Percentiles rank a stretch among this genome's conserved stretches.
Evolutionary conservation across 2,888 invertebrate species (phyloP).

Genomic region (Ctenicera cuprea): DNA sequence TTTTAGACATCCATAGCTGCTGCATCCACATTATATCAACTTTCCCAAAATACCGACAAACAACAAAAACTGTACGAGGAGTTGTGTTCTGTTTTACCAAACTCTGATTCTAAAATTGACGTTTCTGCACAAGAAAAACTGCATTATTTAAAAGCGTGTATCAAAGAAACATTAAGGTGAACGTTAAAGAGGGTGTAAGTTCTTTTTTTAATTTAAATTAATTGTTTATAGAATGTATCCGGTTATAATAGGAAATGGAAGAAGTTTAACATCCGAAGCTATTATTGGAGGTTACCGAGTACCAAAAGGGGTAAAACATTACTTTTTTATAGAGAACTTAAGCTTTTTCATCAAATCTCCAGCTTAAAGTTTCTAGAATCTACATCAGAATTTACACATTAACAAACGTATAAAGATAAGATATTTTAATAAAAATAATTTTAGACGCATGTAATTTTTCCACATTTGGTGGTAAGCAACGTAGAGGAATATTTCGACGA

Average conservation of each 20-base stretch:
- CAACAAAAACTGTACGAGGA: constrained; percentile 81
- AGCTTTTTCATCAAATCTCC: too few relatives aligned
- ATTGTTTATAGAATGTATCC: constrained; percentile 85
- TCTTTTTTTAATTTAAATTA: not conserved
- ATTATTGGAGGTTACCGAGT: constrained; percentile 86
- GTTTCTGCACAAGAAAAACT: constrained; percentile 79
- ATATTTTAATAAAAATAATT: too few relatives aligned
- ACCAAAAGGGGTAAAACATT: constrained; percentile 84
- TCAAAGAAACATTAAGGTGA: constrained; percentile 84
- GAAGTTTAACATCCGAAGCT: constrained; percentile 84
- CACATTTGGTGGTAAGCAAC: constrained; percentile 86
- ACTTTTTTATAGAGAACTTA: too few relatives aligned
- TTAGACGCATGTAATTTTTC: constrained; percentile 88
- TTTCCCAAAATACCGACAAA: constrained; percentile 82
- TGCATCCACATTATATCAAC: constrained; percentile 84
- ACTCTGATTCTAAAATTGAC: constrained; percentile 75
- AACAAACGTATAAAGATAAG: too few relatives aligned
- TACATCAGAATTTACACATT: too few relatives aligned
- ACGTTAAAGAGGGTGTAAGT: not conserved
- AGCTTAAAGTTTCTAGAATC: too few relatives aligned
- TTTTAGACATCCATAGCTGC: constrained; percentile 82
- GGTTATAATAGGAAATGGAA: constrained; percentile 87
- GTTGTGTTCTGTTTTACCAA: constrained; percentile 76
- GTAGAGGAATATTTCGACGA: constrained; percentile 83
- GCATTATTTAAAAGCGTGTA: constrained; percentile 84